Percentiles rank a stretch among this genome's conserved stretches.
Evolutionary conservation across 1,140 invertebrate genomes (phyloP).

Genomic region (Delia radicum): DNA sequence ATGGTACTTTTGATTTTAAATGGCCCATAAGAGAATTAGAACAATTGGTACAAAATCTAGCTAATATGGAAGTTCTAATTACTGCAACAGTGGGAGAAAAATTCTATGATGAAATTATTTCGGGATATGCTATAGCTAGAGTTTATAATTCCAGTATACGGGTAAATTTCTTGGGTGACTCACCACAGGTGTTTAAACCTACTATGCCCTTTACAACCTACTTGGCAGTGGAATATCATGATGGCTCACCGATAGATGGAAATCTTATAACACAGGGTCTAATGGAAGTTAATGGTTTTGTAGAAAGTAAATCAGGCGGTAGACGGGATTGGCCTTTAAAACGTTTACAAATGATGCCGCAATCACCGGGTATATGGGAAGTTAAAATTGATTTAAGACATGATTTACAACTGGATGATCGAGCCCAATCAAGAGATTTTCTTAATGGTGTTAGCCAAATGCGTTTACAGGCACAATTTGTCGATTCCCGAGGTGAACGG

Average conservation of each 20-base stretch:
- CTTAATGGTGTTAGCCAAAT: constrained; percentile 69
- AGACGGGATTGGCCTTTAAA: constrained; percentile 61
- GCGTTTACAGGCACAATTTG: constrained; percentile 68
- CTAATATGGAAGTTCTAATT: constrained; percentile 79
- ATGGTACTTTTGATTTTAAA: constrained; percentile 81
- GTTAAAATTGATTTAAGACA: constrained; percentile 72
- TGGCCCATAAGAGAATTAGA: constrained; percentile 81
- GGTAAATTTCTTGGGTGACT: constrained; percentile 82
- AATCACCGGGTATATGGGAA: constrained; percentile 71
- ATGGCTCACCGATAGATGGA: constrained; percentile 68
- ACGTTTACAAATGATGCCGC: constrained; percentile 60
- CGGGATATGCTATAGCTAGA: constrained; percentile 83
- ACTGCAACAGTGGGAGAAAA: constrained; percentile 86
- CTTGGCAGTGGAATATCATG: constrained; percentile 74
- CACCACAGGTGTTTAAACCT: constrained; percentile 91
- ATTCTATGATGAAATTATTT: constrained; percentile 82
- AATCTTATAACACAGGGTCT: constrained; percentile 60
- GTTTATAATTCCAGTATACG: constrained; percentile 84
- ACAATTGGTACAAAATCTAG: constrained; percentile 65
- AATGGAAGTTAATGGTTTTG: constrained; percentile 64
- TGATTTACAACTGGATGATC: constrained; percentile 57
- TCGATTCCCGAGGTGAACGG: constrained; percentile 67
- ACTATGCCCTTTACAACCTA: constrained; percentile 72
- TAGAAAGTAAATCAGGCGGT: constrained; percentile 61
- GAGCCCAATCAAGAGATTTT: constrained; percentile 58